Base-by-base conservation (phyloP, 2,113 vertebrate genomes). In the Brienomyrus longianalis region DNA sequence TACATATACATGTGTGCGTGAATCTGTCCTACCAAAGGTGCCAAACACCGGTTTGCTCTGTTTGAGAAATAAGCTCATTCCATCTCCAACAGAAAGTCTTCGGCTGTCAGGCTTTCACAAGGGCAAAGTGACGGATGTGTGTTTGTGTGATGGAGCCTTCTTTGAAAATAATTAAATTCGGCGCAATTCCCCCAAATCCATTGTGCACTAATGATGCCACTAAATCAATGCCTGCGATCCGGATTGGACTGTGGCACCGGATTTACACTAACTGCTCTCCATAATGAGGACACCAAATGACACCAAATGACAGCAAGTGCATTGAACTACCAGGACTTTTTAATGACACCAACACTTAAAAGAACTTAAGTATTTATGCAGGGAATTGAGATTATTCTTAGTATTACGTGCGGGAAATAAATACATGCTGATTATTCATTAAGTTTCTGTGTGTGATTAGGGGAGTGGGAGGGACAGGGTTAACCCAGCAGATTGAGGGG, bases 81-180 rank as follows among this genome's bases (percentile, higher is more conserved):
- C 1, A 21, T 10, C 83, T 54, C n/a, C 19, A 50, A 15, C 21
- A 15, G n/a, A 31, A 52, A 48, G 13, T 9, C 85, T 31, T 31
- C 50, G 0, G 6, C 85, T 54, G 51, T 48, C 48, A 86, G 83
- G 43, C n/a, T 52, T 8, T 47, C 54, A 54, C 85, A 87, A 87
- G 85, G 85, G 39, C 85, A 87, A 87, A 87, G 51, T 87, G 85
- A 87, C 51, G 27, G 85, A 87, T 87, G 85, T 87, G 27, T 87
- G 85, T 87, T 87, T 87, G 27, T 52, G 48, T 39, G 85, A 87
- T 39, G 51, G 85, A 39, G 51, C 27, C 48, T 15, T 54, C 85
- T 89, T 54, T 52, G 74, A 80, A 83, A 89, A 89, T 83, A 89
- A 89, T 83, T 89, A 80, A 83, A 89, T 89, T 83, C 77, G 9